Conservation (phyloP, 2,797 vertebrate species). For the Catostomus latipinnis region DNA sequence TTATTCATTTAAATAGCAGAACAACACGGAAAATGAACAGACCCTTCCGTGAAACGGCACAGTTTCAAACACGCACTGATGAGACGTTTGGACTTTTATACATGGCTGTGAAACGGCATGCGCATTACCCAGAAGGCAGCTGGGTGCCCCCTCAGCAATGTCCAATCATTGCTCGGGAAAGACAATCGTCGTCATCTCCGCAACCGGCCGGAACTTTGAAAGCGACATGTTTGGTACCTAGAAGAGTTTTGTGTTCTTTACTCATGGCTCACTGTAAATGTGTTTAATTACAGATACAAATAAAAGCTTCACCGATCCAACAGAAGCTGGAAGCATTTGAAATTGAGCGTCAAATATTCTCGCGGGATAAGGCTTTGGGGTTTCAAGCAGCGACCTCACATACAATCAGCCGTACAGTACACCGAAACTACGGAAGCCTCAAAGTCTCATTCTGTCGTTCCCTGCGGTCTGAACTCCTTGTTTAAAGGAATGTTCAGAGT, state of each 20-base stretch:
- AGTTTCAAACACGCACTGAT: conserved; percentile 78
- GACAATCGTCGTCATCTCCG: conserved; percentile 71
- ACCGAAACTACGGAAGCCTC: not conserved
- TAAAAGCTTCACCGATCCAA: not conserved
- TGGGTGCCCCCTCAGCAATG: conserved; percentile 63
- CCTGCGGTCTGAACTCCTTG: too few relatives aligned
- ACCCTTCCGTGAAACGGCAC: conserved; percentile 79
- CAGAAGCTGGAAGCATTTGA: conserved; percentile 28
- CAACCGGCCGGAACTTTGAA: conserved; percentile 60
- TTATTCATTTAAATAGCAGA: conserved; percentile 67
- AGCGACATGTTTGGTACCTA: conserved; percentile 71
- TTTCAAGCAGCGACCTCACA: conserved; percentile 81
- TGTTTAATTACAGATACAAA: not conserved
- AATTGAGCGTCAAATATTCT: conserved; percentile 65
- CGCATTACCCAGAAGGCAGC: conserved; percentile 62
- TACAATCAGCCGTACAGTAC: conserved; percentile 77
- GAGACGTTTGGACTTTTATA: conserved; percentile 77
- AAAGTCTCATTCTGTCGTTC: not conserved
- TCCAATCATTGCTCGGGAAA: conserved; percentile 68
- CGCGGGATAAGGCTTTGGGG: conserved; percentile 83
- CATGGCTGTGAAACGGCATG: conserved; percentile 73
- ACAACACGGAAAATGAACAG: conserved; percentile 72
- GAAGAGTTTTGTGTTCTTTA: conserved; percentile 56
- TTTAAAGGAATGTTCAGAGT: too few relatives aligned
- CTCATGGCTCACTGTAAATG: conserved; percentile 38